Evolutionary conservation across 2,888 invertebrate species (phyloP).

Genomic region (Cephus runcator): DNA sequence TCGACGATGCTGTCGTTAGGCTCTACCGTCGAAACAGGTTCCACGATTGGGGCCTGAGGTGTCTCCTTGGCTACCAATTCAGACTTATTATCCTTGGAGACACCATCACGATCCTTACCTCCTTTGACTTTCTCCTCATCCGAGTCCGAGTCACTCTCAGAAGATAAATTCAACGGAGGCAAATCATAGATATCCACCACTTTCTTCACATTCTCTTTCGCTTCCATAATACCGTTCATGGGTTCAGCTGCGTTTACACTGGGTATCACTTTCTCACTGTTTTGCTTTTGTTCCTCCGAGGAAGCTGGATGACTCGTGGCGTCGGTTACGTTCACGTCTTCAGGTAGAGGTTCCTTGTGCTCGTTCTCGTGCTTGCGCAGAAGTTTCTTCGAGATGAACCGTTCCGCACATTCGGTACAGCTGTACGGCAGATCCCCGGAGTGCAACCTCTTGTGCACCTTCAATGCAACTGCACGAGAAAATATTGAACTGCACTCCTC

Average conservation of each 20-base stretch:
- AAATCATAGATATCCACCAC: slow-evolving; percentile 77
- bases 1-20: slow-evolving; percentile 42
- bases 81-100: slow-evolving; percentile 36
- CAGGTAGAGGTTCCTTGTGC: slow-evolving; percentile 68
- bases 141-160: slow-evolving; percentile 84
- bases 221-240: slow-evolving; percentile 49
- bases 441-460: slow-evolving; percentile 87
- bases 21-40: slow-evolving; percentile 12
- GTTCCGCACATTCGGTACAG: slow-evolving; percentile 80
- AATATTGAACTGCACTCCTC: slow-evolving; percentile 84
- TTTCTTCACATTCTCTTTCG: slow-evolving; percentile 61
- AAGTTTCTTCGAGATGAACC: slow-evolving; percentile 84
- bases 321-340: slow-evolving; percentile 32
- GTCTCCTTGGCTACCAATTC: slow-evolving; percentile 22
- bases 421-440: slow-evolving; percentile 76
- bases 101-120: slow-evolving; percentile 18
- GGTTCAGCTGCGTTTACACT: slow-evolving; percentile 22
- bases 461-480: slow-evolving; percentile 80
- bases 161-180: slow-evolving; percentile 81
- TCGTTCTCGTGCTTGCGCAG: slow-evolving; percentile 76
- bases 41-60: slow-evolving; percentile 28
- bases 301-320: slow-evolving; percentile 25
- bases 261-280: slow-evolving; percentile 24
- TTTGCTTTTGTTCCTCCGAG: slow-evolving; percentile 26
- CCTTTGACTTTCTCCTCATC: slow-evolving; percentile 61